phyloP scores from a whole-genome alignment of 2,888 invertebrate species.

The Rotaria sp. region DNA sequence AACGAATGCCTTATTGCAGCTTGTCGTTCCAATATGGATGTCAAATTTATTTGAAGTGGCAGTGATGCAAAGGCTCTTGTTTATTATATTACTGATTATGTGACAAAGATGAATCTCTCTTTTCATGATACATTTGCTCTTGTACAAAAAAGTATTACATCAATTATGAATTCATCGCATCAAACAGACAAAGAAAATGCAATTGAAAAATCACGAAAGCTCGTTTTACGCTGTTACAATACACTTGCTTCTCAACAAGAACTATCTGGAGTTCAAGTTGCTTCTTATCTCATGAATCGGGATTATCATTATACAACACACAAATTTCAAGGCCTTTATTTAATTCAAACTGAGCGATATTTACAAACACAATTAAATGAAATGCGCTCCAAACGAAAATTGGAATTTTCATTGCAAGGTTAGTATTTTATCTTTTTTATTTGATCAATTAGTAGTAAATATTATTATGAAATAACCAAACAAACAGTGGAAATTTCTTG shows the following conservation, averaged over 20 bases:
- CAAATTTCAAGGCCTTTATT: neutral
- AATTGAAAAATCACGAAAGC: neutral
- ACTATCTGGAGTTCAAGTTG: neutral
- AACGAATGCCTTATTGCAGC: neutral
- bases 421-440: too few species aligned
- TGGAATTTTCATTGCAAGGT: too few species aligned
- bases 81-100: conserved; percentile 2
- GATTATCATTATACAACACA: neutral
- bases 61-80: neutral
- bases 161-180: neutral
- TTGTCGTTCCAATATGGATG: neutral
- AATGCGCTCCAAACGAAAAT: too few species aligned
- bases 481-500: too few species aligned
- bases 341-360: too few species aligned
- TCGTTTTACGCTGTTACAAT: neutral
- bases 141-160: neutral
- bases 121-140: neutral
- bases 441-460: too few species aligned
- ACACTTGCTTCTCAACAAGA: neutral
- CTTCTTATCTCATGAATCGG: neutral
- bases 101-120: neutral
- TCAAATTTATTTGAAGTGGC: neutral
- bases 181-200: neutral
- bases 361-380: too few species aligned
- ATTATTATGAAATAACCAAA: too few species aligned